phyloP scores from a whole-genome alignment of 2,888 invertebrate species.

The Caenorhabditis doughertyi region DNA sequence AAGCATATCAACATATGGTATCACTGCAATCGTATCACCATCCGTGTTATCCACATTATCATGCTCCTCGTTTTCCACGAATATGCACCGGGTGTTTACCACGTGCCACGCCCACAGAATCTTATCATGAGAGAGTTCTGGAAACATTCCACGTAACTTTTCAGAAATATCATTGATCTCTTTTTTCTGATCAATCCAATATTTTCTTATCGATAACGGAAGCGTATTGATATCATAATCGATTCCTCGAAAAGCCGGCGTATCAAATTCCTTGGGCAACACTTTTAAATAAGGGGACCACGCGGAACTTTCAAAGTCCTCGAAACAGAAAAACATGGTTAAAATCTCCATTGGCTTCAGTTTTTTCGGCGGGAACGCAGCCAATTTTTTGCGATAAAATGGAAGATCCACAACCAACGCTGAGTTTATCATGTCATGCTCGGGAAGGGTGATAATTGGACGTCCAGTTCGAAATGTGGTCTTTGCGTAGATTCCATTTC shows the following conservation, averaged over 20 bases:
- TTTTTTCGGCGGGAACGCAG: too few species aligned
- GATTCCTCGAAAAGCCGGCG: slow-evolving; percentile 58
- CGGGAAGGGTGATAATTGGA: slow-evolving; percentile 65
- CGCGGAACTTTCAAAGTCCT: slow-evolving; percentile 66
- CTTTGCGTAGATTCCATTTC: slow-evolving; percentile 71
- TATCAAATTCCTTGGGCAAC: slow-evolving; percentile 71
- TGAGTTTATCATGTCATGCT: slow-evolving; percentile 68
- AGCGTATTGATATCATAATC: slow-evolving; percentile 57
- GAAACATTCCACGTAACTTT: slow-evolving; percentile 56
- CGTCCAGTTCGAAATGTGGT: slow-evolving; percentile 57
- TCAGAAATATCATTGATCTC: slow-evolving; percentile 59
- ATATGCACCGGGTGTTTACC: slow-evolving; percentile 79
- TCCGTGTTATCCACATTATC: slow-evolving; percentile 65
- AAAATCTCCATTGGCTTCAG: slow-evolving; percentile 76
- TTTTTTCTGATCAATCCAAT: slow-evolving; percentile 72
- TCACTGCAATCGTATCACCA: slow-evolving; percentile 79
- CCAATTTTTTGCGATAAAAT: slow-evolving; percentile 70
- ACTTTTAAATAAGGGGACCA: slow-evolving; percentile 78
- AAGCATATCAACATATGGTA: slow-evolving; percentile 82
- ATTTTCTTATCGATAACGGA: slow-evolving; percentile 65
- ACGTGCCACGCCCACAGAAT: slow-evolving; percentile 82
- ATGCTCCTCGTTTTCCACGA: slow-evolving; percentile 68
- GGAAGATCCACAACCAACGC: slow-evolving; percentile 70
- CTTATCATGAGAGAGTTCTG: slow-evolving; percentile 54
- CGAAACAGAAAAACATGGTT: slow-evolving; percentile 76